Evolutionary conservation across 2,797 vertebrate genomes (phyloP).

Genomic region (Lagocephalus sceleratus): DNA sequence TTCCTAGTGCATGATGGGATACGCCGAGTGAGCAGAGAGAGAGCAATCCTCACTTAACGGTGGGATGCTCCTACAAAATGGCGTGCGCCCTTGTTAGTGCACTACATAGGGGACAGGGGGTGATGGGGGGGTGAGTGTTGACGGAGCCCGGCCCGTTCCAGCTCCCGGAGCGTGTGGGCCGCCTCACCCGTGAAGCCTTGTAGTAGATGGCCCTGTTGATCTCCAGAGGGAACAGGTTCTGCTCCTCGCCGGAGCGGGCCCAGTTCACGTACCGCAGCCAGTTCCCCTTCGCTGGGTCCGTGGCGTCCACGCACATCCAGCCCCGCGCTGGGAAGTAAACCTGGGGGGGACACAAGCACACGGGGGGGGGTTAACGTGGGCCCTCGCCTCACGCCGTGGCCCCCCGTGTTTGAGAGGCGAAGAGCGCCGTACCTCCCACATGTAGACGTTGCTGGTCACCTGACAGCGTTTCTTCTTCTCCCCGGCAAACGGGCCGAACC

Average conservation of each 20-base stretch:
- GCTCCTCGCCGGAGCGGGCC: slow-evolving; percentile 86
- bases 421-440: slow-evolving; percentile 89
- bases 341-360: slow-evolving; percentile 58
- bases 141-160: not conserved
- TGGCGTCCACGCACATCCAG: slow-evolving; percentile 96
- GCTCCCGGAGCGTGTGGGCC: not conserved
- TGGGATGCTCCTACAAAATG: too few species aligned
- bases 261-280: slow-evolving; percentile 94
- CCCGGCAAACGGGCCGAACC: slow-evolving; percentile 89
- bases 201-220: slow-evolving; percentile 95
- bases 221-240: slow-evolving; percentile 92
- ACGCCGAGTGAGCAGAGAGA: too few species aligned
- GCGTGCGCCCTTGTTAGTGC: too few species aligned
- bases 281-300: slow-evolving; percentile 89
- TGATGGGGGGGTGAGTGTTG: too few species aligned
- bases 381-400: too few species aligned
- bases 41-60: too few species aligned
- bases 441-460: slow-evolving; percentile 94
- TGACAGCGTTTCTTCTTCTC: slow-evolving; percentile 94
- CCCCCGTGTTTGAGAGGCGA: not conserved
- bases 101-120: too few species aligned
- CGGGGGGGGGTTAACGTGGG: too few species aligned
- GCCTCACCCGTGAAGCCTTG: slow-evolving; percentile 87
- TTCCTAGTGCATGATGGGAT: too few species aligned
- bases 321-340: slow-evolving; percentile 91